A percentile compares a stretch with the other conserved stretches of the same genome.
Conservation (phyloP, 2,797 vertebrate species). For the Lutjanus campechanus region DNA sequence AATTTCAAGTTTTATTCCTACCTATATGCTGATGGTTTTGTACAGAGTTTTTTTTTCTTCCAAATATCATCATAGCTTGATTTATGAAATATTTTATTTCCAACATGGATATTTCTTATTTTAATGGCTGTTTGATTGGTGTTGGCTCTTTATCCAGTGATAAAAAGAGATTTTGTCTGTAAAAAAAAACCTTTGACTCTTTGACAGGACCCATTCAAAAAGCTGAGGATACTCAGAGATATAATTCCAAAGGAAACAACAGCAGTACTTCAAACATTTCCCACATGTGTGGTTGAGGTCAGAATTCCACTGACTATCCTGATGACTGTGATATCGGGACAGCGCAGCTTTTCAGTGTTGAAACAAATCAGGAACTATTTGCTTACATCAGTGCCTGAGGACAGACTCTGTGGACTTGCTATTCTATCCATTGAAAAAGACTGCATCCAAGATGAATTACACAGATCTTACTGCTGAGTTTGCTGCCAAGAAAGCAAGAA, state of each 20-base stretch:
- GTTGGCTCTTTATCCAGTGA: no score
- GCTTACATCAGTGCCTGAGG: neutral
- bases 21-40: no score
- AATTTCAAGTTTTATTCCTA: no score
- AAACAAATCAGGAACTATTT: slow-evolving; percentile 1
- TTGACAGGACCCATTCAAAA: neutral
- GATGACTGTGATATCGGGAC: neutral
- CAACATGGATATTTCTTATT: no score
- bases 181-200: no score
- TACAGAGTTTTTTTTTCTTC: no score
- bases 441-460: neutral
- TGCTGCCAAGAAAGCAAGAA: slow-evolving; percentile 16
- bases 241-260: neutral
- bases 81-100: no score
- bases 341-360: neutral
- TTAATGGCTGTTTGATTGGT: no score
- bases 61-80: no score
- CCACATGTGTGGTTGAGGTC: neutral
- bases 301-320: neutral
- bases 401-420: neutral
- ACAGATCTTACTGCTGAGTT: neutral
- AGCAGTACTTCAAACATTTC: neutral
- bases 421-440: neutral
- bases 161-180: no score
- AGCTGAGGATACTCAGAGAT: neutral